Evolutionary conservation across 2,113 vertebrate genomes (phyloP), one percentile per base, ranked within the genome.

Genomic region (Abramis brama): DNA sequence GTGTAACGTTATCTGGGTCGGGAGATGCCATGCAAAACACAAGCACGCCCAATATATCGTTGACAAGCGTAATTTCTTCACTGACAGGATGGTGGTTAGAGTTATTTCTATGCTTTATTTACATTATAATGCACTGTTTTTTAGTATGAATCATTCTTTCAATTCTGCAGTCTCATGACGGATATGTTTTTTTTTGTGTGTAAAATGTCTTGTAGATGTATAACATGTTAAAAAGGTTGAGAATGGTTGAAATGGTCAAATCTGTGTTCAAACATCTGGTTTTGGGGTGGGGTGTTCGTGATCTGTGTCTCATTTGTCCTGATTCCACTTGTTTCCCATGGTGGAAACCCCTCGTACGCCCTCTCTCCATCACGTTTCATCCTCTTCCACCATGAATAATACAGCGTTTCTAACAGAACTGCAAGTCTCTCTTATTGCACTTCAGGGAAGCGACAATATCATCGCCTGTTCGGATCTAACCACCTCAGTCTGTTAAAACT

Each of bases 31-130:
- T 86, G 50, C 50, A 76, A 62, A 75, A 60, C 36, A 76, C 33
- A 30, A 82, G 30, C 59, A 12, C 30, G 21, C n/a, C 33, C 17
- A n/a, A 25, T 64, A 47, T 13, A 30, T 60, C 50, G 21, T 85
- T 45, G 79, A 33, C 36, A 4, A 68, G 66, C 39, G 60, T 50
- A 73, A 79, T 71, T 60, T 68, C 17, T 59, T 84, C 76, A 47
- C 19, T n/a, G 57, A 33, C 64, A 45, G 52, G 39, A 74, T 47
- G 36, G 17, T 11, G 73, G 19, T 23, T 64, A 47, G 10, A 79
- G 45, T 70, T 87, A 87, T 78, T 83, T 82, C 45, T 83, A 59
- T 66, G 25, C 83, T 62, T 85, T 71, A 76, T 66, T 85, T 85
- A 25, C n/a, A n/a, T n/a, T 83, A 50, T 45, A 64, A 82, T 70